These are phyloP conservation scores for Ypsolopha sequella DNA, from an alignment of 2,888 invertebrate genomes.

Conservation along the genomic window DNA sequence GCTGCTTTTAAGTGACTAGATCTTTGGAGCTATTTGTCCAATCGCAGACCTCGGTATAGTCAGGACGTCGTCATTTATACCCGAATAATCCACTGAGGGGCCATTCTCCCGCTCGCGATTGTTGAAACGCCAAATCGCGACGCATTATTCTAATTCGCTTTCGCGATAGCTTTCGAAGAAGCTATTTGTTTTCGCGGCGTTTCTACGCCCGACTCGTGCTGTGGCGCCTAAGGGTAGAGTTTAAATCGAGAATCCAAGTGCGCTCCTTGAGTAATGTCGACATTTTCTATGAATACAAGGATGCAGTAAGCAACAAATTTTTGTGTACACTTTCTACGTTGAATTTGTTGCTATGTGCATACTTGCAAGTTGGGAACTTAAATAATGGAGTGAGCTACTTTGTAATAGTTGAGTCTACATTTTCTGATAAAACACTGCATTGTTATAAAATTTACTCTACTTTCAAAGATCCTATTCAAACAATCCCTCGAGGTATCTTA, in stretches of 20 bases:
- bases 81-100: constrained; percentile 62
- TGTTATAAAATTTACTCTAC: constrained; percentile 14
- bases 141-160: constrained; percentile 68
- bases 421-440: neutral
- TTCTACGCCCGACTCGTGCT: constrained; percentile 37
- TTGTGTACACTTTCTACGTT: neutral
- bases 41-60: constrained; percentile 27
- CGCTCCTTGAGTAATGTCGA: constrained; percentile 4
- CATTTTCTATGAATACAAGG: constrained; percentile 6
- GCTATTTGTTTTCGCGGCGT: constrained; percentile 56
- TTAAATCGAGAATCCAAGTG: constrained; percentile 24
- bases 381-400: neutral
- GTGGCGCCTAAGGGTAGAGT: constrained; percentile 24
- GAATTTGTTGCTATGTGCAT: neutral
- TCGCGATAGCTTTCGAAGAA: constrained; percentile 63
- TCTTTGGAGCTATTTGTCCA: neutral
- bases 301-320: constrained; percentile 3
- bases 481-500: constrained; percentile 24
- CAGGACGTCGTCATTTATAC: constrained; percentile 58
- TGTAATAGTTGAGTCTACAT: neutral
- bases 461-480: constrained; percentile 15
- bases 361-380: neutral
- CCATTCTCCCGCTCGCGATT: constrained; percentile 57
- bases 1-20: neutral
- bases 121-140: constrained; percentile 66